Evolutionary conservation across 2,113 vertebrate genomes (phyloP).

Genomic region (Pheucticus melanocephalus): DNA sequence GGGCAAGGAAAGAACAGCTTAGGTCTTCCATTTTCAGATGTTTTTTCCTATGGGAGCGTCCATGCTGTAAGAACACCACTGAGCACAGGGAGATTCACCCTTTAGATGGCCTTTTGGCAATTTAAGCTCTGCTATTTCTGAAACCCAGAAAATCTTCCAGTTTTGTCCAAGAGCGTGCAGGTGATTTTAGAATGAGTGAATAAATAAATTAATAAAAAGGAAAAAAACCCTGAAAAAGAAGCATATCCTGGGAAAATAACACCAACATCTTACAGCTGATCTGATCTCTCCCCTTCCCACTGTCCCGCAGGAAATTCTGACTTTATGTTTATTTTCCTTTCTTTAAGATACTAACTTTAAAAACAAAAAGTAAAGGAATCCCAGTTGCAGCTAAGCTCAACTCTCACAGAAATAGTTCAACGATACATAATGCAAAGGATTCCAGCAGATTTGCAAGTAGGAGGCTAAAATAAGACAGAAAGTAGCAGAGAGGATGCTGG

Average conservation of each 20-base stretch:
- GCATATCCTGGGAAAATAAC: slow-evolving; percentile 64
- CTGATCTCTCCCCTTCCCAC: slow-evolving; percentile 56
- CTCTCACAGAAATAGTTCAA: slow-evolving; percentile 8
- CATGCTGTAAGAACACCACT: neutral
- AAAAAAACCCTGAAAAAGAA: neutral
- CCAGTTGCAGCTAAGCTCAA: slow-evolving; percentile 46
- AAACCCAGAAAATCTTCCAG: neutral
- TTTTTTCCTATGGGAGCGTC: neutral
- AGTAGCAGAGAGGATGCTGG: neutral
- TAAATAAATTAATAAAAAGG: neutral
- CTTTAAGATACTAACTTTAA: slow-evolving; percentile 59
- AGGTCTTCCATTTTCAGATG: neutral
- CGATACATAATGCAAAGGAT: slow-evolving; percentile 27
- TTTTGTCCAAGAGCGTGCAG: neutral
- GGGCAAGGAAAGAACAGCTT: neutral
- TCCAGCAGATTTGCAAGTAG: slow-evolving; percentile 28
- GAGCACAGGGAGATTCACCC: neutral
- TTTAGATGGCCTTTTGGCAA: neutral
- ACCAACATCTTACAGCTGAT: slow-evolving; percentile 48
- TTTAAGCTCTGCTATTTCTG: neutral
- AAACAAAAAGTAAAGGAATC: slow-evolving; percentile 44
- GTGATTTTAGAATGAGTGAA: neutral
- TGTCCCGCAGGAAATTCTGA: slow-evolving; percentile 61
- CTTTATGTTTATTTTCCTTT: slow-evolving; percentile 63
- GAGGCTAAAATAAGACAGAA: slow-evolving; percentile 1